These are phyloP conservation scores for Limenitis camilla DNA, from an alignment of 2,888 invertebrate species.

Conservation along the genomic window DNA sequence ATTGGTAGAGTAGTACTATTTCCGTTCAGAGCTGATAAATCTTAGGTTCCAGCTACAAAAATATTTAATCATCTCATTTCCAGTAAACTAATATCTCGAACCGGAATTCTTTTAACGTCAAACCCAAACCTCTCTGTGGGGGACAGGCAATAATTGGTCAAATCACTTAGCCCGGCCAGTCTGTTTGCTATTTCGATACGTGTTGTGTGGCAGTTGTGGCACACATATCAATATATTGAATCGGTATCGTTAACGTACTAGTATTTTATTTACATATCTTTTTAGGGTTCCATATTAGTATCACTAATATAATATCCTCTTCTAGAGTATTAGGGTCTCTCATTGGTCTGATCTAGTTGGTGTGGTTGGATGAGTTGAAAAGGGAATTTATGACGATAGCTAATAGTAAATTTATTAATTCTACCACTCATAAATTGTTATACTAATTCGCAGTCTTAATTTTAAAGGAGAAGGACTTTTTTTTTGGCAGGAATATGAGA, in stretches of 20 bases:
- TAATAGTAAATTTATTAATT: too few species aligned
- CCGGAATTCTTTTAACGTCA: slow-evolving; percentile 42
- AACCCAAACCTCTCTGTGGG: slow-evolving; percentile 40
- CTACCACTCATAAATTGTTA: too few species aligned
- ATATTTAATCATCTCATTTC: slow-evolving; percentile 20
- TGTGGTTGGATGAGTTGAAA: background rate
- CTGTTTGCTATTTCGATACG: slow-evolving; percentile 25
- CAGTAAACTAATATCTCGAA: slow-evolving; percentile 1
- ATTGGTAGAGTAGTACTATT: too few species aligned
- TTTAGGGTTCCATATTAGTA: background rate
- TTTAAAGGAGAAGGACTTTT: too few species aligned
- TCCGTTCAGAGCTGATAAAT: too few species aligned
- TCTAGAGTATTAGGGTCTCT: background rate
- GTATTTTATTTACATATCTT: background rate
- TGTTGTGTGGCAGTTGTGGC: slow-evolving; percentile 10
- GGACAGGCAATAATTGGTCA: slow-evolving; percentile 50
- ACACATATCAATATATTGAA: slow-evolving; percentile 3
- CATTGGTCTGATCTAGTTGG: background rate
- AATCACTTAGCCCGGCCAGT: slow-evolving; percentile 43
- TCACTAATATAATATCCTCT: too few species aligned
- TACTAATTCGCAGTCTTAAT: too few species aligned
- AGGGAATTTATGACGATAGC: too few species aligned
- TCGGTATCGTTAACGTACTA: slow-evolving; percentile 7
- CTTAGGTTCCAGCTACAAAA: background rate
- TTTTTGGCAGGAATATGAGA: too few species aligned